Percentiles rank a stretch among this genome's conserved stretches.
Evolutionary conservation across 1,140 invertebrate species (phyloP).

Genomic region (Drosophila seguyi): DNA sequence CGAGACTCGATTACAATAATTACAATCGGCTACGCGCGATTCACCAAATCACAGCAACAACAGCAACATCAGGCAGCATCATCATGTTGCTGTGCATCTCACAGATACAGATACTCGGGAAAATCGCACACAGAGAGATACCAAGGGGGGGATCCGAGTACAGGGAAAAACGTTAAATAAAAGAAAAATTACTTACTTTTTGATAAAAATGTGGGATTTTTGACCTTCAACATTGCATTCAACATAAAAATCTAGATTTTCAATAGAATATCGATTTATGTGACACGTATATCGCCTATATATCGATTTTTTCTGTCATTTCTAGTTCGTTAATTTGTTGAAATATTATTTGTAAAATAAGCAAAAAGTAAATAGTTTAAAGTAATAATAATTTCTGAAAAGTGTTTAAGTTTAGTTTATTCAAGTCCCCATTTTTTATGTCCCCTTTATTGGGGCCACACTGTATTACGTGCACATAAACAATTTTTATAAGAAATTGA

Average conservation of each 20-base stretch:
- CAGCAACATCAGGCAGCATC: conserved; percentile 20
- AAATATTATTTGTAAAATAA: background rate
- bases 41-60: conserved; percentile 73
- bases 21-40: conserved; percentile 84
- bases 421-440: background rate
- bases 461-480: conserved; percentile 74
- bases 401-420: background rate
- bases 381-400: background rate
- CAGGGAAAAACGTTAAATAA: conserved; percentile 18
- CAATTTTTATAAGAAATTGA: conserved; percentile 83
- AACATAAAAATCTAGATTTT: no score
- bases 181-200: background rate
- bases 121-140: conserved; percentile 30
- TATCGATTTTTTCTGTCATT: background rate
- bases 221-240: no score
- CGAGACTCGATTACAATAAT: conserved; percentile 85
- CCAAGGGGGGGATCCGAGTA: background rate
- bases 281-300: no score
- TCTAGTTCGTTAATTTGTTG: background rate
- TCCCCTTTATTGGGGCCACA: conserved; percentile 6
- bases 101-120: conserved; percentile 19
- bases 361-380: background rate
- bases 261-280: no score
- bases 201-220: background rate
- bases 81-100: conserved; percentile 20